phyloP scores from a whole-genome alignment of 2,888 invertebrate genomes.

The Pemphredon lugubris region DNA sequence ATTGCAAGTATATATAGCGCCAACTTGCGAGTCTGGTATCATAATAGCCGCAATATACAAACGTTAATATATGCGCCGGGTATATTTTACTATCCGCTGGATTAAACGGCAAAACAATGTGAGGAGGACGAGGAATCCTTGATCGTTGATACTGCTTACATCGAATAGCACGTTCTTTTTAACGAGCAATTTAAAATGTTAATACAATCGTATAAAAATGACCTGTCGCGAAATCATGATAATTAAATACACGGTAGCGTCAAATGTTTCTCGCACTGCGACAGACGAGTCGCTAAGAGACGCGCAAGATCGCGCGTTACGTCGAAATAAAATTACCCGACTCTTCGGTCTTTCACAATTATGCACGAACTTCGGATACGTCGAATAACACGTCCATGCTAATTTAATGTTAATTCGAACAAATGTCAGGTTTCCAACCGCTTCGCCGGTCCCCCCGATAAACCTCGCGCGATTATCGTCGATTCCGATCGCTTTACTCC shows the following conservation, averaged over 20 bases:
- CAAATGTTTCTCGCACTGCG: too few relatives aligned
- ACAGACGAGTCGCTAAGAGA: too few relatives aligned
- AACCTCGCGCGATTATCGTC: neutral
- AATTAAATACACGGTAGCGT: neutral
- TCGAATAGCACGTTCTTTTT: neutral
- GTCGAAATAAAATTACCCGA: neutral
- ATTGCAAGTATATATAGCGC: neutral
- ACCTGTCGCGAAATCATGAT: neutral
- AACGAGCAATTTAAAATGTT: too few relatives aligned
- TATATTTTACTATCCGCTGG: conserved; percentile 8
- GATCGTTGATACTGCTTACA: neutral
- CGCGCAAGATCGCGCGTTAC: too few relatives aligned
- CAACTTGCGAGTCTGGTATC: conserved; percentile 3
- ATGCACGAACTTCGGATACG: neutral
- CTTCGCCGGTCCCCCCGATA: neutral
- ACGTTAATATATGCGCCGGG: conserved; percentile 20
- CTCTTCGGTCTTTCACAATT: conserved; percentile 23
- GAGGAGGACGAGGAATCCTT: conserved; percentile 7
- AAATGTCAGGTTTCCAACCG: neutral
- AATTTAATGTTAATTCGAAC: neutral
- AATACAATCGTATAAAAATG: neutral
- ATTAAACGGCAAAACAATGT: conserved; percentile 2
- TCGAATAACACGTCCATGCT: neutral
- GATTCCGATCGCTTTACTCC: neutral
- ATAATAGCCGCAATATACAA: conserved; percentile 31